Conservation (phyloP, 2,113 vertebrate genomes). For the Genyomyrus donnyi region DNA sequence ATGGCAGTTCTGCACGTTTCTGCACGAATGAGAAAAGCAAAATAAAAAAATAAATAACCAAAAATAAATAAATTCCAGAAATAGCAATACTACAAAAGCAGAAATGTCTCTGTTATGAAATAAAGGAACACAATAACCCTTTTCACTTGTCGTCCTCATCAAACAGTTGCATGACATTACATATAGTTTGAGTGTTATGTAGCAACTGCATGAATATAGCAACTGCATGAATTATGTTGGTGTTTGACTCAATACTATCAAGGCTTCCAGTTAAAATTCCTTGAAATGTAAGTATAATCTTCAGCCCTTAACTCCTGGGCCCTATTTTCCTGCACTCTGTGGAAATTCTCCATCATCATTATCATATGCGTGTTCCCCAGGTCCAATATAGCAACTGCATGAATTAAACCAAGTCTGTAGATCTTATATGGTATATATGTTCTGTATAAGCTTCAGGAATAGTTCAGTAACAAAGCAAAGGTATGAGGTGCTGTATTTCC, state of each 20-base stretch:
- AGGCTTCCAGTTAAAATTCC: neutral
- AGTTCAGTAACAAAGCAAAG: neutral
- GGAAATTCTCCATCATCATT: neutral
- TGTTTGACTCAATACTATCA: neutral
- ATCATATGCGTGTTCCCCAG: slow-evolving; percentile 51
- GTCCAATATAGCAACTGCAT: slow-evolving; percentile 36
- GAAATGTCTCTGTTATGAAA: neutral
- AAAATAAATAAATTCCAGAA: neutral
- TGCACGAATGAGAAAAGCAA: neutral
- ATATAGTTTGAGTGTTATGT: slow-evolving; percentile 41
- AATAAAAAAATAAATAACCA: neutral
- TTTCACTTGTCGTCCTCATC: neutral
- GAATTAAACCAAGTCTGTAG: neutral
- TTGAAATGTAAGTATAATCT: neutral
- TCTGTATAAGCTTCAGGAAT: neutral
- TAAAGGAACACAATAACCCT: neutral
- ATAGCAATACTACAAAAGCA: neutral
- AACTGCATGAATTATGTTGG: too few relatives aligned
- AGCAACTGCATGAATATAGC: too few relatives aligned
- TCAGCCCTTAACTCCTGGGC: neutral
- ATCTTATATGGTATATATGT: neutral
- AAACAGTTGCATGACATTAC: neutral
- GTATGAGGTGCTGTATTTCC: neutral
- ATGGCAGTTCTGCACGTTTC: neutral
- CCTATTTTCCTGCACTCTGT: neutral